Base-by-base conservation (phyloP, 1,140 invertebrate species). In the Tetraneura akinire region DNA sequence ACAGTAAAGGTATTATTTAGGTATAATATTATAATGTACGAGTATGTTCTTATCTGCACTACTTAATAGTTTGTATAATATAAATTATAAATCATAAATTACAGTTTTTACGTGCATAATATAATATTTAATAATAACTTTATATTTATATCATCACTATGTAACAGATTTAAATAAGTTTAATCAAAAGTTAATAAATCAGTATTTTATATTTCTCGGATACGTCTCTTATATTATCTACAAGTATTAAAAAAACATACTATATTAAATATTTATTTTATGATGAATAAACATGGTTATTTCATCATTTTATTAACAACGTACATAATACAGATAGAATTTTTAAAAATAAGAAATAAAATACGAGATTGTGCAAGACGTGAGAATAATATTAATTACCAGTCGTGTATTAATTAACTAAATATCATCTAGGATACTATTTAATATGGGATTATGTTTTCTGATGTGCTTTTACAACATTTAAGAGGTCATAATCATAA, bases 401-500 rank as follows among this genome's bases (percentile, higher is more conserved):
- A 37, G 10, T n/a, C 32, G 11, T 42, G 29, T 64, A 37, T 37
- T 62, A 62, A 62, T 62, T 32, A 62, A 32, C 29, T 32, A 18
- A 62, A 32, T 18, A 62, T 10, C 29, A 32, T 16, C 60, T 62
- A 60, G n/a, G n/a, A 3, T 60, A 62, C 8, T 37, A 8, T 3
- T 62, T 29, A n/a, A 62, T 62, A 62, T 62, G 26, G 8, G 16
- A 62, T 18, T 26, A 57, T 60, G 60, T 42, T 64, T 64, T 42
- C 18, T 13, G 4, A 64, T 42, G 32, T 16, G 23, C n/a, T 53
- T 73, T 55, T 53, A 32, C 18, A 74, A 37, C n/a, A 42, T 74
- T 74, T 57, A 74, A 55, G 29, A 74, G 51, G 71, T 55, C 71
- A 74, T n/a, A 37, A 18, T 18, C n/a, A n/a, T n/a, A n/a, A n/a